A percentile compares a stretch with the other conserved stretches of the same genome.
These are phyloP conservation scores for Fragum fragum DNA, from an alignment of 2,888 invertebrate species.

Conservation along the genomic window DNA sequence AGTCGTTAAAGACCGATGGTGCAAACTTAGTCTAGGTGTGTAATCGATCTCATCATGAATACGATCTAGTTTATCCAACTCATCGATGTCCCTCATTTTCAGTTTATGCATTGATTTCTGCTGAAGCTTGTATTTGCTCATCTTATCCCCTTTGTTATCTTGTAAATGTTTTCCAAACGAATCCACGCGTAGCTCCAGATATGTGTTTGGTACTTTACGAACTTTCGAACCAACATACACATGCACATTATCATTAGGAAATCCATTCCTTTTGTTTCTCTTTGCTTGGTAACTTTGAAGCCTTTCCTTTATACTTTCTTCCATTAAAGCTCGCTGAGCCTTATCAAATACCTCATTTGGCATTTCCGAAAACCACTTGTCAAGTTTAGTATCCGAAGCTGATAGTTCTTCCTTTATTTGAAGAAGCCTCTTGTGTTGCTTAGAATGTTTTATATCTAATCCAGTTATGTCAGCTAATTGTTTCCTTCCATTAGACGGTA, in stretches of 20 bases:
- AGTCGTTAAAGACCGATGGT: slow-evolving; percentile 47
- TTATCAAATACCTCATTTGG: slow-evolving; percentile 66
- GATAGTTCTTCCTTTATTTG: slow-evolving; percentile 30
- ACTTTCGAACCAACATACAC: slow-evolving; percentile 43
- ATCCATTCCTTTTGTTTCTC: slow-evolving; percentile 45
- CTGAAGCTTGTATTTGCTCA: slow-evolving; percentile 58
- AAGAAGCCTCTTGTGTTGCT: background rate
- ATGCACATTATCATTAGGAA: slow-evolving; percentile 48
- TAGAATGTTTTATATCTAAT: slow-evolving; percentile 4
- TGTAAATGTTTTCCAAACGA: slow-evolving; percentile 62
- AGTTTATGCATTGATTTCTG: slow-evolving; percentile 64
- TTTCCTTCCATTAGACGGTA: background rate
- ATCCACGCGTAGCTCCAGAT: slow-evolving; percentile 59
- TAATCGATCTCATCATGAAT: slow-evolving; percentile 43
- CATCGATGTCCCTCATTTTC: slow-evolving; percentile 56
- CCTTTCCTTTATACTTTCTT: slow-evolving; percentile 62
- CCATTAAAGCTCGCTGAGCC: slow-evolving; percentile 66
- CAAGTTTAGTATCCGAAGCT: slow-evolving; percentile 56
- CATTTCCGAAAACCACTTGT: slow-evolving; percentile 70
- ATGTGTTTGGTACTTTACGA: slow-evolving; percentile 60
- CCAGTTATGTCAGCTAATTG: background rate
- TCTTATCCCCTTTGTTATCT: slow-evolving; percentile 50
- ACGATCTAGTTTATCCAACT: slow-evolving; percentile 43
- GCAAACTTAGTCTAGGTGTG: slow-evolving; percentile 36
- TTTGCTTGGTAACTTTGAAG: slow-evolving; percentile 52